Evolutionary conservation across 2,888 invertebrate species (phyloP).

Genomic region (Cosmorhoe ocellata): DNA sequence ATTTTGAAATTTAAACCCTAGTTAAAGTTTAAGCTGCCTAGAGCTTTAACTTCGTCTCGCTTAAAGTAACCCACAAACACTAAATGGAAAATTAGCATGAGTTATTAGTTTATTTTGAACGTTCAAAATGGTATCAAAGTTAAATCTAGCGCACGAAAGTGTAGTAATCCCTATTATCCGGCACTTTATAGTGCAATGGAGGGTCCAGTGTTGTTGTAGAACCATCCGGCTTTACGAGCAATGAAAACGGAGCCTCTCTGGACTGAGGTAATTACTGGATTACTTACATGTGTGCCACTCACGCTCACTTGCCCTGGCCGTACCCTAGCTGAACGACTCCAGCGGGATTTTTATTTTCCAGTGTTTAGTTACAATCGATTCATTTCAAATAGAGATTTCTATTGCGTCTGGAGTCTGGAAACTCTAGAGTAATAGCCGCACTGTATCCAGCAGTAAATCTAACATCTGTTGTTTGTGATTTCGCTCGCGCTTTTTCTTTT

Average conservation of each 20-base stretch:
- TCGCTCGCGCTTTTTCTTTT: constrained; percentile 8
- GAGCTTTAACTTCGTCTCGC: constrained; percentile 5
- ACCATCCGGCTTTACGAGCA: constrained; percentile 74
- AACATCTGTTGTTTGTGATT: constrained; percentile 19
- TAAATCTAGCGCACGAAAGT: constrained; percentile 60
- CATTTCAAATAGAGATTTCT: constrained; percentile 21
- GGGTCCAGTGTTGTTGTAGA: constrained; percentile 63
- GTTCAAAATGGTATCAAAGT: constrained; percentile 51
- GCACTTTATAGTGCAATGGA: constrained; percentile 71
- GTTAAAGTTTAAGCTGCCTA: neutral
- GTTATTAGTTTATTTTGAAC: constrained; percentile 36
- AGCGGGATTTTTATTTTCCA: constrained; percentile 18
- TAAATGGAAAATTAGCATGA: constrained; percentile 26
- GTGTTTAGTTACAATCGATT: constrained; percentile 18
- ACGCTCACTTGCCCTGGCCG: constrained; percentile 26
- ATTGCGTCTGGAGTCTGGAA: constrained; percentile 7
- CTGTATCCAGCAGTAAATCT: constrained; percentile 10
- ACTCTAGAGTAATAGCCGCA: constrained; percentile 10
- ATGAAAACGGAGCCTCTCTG: constrained; percentile 70
- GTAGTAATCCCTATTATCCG: constrained; percentile 76
- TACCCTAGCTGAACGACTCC: constrained; percentile 10
- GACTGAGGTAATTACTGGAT: constrained; percentile 72
- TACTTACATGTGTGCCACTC: constrained; percentile 59
- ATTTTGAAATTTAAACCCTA: constrained; percentile 1
- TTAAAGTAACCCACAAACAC: constrained; percentile 4